Conservation (phyloP, 2,113 vertebrate genomes). For the Campylorhamphus procurvoides region DNA sequence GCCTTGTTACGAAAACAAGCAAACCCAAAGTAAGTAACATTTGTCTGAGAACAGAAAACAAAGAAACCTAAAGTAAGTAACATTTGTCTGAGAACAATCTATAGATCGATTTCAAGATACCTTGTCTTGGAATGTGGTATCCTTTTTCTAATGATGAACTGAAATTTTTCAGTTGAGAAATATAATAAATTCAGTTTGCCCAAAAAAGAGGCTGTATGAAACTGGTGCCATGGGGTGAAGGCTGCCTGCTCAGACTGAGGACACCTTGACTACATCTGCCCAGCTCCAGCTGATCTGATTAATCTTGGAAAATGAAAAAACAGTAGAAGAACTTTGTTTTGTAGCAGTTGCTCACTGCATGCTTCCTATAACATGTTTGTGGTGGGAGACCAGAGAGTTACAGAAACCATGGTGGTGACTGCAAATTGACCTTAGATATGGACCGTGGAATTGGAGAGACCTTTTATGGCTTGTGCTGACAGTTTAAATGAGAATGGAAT, state of each 20-base stretch:
- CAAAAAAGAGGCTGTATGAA: not conserved
- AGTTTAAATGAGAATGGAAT: not conserved
- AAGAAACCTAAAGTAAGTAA: not conserved
- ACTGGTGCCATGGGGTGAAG: not conserved
- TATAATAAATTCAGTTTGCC: not conserved
- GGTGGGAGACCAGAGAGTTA: not conserved
- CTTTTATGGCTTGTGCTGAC: not conserved
- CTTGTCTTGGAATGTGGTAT: not conserved
- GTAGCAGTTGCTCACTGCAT: not conserved
- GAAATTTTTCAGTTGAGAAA: not conserved
- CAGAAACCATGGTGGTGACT: not conserved
- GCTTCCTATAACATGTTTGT: not conserved
- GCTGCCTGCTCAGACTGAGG: not conserved
- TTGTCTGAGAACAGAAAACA: not conserved
- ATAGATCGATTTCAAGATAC: not conserved
- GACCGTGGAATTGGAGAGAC: not conserved
- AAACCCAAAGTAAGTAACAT: not conserved
- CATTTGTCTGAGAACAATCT: not conserved
- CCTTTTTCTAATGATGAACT: not conserved
- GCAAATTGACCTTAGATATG: not conserved
- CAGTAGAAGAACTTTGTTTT: not conserved
- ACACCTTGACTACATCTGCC: not conserved
- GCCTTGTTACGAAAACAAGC: not conserved
- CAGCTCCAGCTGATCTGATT: not conserved
- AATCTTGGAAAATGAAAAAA: not conserved